These are phyloP conservation scores for Heteronetta atricapilla DNA, from an alignment of 2,113 vertebrate species.

Conservation along the genomic window DNA sequence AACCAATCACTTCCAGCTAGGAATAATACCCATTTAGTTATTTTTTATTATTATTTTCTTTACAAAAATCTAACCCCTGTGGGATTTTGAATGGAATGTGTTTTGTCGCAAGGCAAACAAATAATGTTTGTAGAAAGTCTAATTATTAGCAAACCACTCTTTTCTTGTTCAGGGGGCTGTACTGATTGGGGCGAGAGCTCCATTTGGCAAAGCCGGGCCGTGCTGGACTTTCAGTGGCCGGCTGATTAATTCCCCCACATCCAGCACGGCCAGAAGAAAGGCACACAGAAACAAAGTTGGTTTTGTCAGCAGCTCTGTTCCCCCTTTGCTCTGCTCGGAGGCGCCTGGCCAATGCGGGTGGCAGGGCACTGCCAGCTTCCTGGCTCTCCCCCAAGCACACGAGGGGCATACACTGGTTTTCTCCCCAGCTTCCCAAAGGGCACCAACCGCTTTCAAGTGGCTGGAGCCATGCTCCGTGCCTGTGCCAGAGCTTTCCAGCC, in stretches of 20 bases:
- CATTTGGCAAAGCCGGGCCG: neutral
- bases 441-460: neutral
- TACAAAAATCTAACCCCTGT: neutral
- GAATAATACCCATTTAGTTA: neutral
- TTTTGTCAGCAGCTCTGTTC: neutral
- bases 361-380: neutral
- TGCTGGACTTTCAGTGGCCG: neutral
- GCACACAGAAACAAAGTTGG: neutral
- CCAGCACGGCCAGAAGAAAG: neutral
- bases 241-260: neutral
- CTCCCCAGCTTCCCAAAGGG: neutral
- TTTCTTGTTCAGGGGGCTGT: neutral
- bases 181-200: neutral
- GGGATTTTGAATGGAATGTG: neutral
- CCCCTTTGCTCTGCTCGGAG: neutral
- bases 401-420: neutral
- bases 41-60: neutral
- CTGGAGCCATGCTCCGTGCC: neutral
- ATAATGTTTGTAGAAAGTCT: slow-evolving; percentile 26
- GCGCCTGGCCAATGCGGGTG: neutral
- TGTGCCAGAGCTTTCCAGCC: neutral
- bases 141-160: neutral
- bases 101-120: slow-evolving; percentile 38
- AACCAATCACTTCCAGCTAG: neutral
- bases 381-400: rapidly evolving